Conservation (phyloP, 2,888 invertebrate genomes). For the Dasypolia templi region DNA sequence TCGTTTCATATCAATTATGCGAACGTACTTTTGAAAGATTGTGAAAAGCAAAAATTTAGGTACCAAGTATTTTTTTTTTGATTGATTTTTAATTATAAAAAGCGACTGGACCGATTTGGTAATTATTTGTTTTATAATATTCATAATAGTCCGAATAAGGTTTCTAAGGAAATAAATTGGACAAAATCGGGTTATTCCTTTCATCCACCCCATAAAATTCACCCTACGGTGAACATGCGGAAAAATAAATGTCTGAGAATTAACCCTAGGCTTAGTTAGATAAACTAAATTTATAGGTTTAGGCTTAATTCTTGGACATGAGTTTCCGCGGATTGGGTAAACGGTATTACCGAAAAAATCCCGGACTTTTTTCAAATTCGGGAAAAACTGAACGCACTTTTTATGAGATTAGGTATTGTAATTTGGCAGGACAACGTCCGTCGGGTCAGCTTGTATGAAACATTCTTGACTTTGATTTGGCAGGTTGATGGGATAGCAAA, state of each 20-base stretch:
- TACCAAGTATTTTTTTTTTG: too few relatives aligned
- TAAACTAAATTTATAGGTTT: too few relatives aligned
- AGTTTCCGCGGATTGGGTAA: too few relatives aligned
- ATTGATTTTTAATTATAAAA: too few relatives aligned
- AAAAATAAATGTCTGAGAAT: too few relatives aligned
- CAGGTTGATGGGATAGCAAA: slow-evolving; percentile 6
- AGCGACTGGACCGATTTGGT: background rate
- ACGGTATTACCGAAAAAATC: too few relatives aligned
- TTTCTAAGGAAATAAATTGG: background rate
- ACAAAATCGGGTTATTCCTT: background rate
- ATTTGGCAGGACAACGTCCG: background rate
- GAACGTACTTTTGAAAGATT: background rate
- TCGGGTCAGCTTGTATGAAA: background rate
- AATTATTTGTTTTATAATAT: background rate
- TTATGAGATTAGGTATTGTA: background rate
- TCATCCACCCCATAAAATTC: too few relatives aligned
- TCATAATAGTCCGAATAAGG: background rate
- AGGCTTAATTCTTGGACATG: too few relatives aligned
- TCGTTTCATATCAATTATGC: background rate
- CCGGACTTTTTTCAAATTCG: background rate
- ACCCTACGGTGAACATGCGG: too few relatives aligned
- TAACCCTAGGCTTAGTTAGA: too few relatives aligned
- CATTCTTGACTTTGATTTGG: background rate
- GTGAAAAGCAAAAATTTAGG: background rate
- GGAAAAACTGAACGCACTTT: background rate